These are phyloP conservation scores for Emydoidea blandingii DNA, from an alignment of 2,797 vertebrate genomes.

Conservation along the genomic window DNA sequence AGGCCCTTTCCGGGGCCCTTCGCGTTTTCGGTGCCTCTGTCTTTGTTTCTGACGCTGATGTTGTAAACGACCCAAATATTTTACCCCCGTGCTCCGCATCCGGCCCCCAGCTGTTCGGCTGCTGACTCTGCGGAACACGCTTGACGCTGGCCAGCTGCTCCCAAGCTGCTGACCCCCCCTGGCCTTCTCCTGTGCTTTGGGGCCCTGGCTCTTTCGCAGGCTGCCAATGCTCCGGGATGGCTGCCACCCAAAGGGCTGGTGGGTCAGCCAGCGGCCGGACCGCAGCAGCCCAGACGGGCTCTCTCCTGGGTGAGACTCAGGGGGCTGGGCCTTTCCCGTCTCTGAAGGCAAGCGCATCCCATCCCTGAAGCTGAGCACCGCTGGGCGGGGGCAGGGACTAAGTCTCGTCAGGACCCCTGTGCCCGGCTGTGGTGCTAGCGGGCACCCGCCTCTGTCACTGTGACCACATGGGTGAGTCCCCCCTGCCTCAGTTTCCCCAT, in stretches of 20 bases:
- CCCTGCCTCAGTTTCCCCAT: neutral
- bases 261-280: neutral
- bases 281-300: neutral
- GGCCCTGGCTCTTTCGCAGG: neutral
- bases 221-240: neutral
- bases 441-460: neutral
- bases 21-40: neutral
- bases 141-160: neutral
- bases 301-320: neutral
- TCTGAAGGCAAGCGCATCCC: neutral
- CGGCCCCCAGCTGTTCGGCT: neutral
- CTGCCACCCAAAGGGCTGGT: neutral
- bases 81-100: neutral
- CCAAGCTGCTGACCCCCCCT: neutral
- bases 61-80: neutral
- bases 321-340: neutral
- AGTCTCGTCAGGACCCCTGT: neutral
- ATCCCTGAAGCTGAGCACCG: neutral
- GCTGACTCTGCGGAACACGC: neutral
- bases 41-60: neutral
- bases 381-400: neutral
- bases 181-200: neutral
- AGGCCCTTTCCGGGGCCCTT: neutral
- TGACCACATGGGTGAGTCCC: neutral
- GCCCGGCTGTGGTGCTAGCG: neutral